Conservation (phyloP, 2,797 vertebrate species). For the Aratinga solstitialis region DNA sequence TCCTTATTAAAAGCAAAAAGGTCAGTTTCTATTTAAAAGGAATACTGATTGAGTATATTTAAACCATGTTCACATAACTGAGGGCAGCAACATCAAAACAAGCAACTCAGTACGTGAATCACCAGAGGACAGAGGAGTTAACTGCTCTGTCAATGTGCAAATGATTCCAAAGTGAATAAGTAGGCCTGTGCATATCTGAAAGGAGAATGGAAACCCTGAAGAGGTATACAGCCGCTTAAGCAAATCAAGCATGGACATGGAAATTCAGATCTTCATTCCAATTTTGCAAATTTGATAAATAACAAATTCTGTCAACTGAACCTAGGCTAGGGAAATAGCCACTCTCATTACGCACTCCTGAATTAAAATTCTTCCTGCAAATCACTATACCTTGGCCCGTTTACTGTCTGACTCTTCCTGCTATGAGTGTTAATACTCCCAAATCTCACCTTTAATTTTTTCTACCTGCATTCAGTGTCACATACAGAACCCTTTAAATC, state of each 20-base stretch:
- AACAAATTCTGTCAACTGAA: slow-evolving; percentile 1
- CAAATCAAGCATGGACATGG: background rate
- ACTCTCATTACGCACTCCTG: background rate
- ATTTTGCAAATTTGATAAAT: slow-evolving; percentile 1
- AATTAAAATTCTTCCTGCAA: background rate
- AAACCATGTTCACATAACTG: background rate
- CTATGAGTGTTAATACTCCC: background rate
- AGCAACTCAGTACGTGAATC: background rate
- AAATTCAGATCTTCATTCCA: background rate
- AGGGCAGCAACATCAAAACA: background rate
- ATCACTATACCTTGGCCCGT: background rate
- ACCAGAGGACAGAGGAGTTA: background rate
- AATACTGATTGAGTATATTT: background rate
- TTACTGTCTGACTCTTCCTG: background rate
- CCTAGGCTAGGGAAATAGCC: background rate
- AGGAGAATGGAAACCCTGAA: background rate
- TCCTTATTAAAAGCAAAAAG: background rate
- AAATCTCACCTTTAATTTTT: background rate
- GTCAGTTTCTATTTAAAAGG: background rate
- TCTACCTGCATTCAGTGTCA: background rate
- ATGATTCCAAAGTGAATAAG: background rate
- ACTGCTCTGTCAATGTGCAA: background rate
- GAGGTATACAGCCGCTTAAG: background rate
- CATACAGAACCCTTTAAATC: background rate
- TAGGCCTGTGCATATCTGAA: background rate